Evolutionary conservation across 2,113 vertebrate genomes (phyloP), one percentile per base, ranked within the genome.

Genomic region (Colaptes auratus): DNA sequence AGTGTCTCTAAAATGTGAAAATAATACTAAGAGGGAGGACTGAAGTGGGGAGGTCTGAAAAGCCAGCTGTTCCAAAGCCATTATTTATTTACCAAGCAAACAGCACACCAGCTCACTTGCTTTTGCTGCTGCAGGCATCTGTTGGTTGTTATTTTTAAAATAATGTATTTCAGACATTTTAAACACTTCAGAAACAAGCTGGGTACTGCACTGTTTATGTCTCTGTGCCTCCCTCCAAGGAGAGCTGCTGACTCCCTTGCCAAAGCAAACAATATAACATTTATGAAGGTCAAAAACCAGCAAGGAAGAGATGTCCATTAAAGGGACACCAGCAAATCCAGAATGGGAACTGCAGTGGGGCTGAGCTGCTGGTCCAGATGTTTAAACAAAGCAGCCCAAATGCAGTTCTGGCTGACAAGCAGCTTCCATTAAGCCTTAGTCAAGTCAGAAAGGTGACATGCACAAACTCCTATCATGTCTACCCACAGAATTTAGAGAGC

Each of bases 251-350:
- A 77, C 73, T 96, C 91, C 93, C 88, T 76, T 79, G 93, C 87
- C 89, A 96, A 97, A 93, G 66, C 85, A 96, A 97, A 95, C 95
- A 96, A 93, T 69, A 25, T 64, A 90, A 75, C 76, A 66, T 92
- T 95, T 88, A 88, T 33, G 85, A 95, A 94, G 93, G 85, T 82
- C 71, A 93, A 85, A 76, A 56, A 80, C 53, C 39, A 94, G 72
- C 92, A 91, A 92, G 71, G 80, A 94, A 95, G 35, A 63, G 78
- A 81, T 60, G 50, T 27, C 67, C 20, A 9, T 89, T 91, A 87
- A 92, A 95, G 89, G 52, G 58, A 81, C 69, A 74, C 27, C 31
- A 73, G 44, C 39, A 39, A 67, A 78, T 24, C 30, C 64, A 83
- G 79, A 91, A 31, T 3, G 0, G 0, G 35, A 69, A 78, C 64